Evolutionary conservation across 2,113 vertebrate species (phyloP).

Genomic region (Thalassarche chlororhynchos): DNA sequence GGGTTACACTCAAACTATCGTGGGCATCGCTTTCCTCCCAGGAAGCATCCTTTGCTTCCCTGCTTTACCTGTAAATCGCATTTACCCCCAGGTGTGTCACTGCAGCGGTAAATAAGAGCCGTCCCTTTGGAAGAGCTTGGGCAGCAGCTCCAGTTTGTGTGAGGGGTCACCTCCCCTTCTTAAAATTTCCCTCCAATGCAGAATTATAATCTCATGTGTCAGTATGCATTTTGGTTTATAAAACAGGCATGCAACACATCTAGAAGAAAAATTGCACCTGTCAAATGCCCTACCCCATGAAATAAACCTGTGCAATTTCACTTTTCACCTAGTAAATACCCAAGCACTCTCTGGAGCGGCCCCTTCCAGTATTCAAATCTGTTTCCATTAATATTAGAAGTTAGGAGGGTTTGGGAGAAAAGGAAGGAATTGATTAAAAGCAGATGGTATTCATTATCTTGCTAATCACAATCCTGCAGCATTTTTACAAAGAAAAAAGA

Average conservation of each 20-base stretch:
- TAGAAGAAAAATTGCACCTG: conserved; percentile 83
- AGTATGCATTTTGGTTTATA: conserved; percentile 73
- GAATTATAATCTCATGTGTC: conserved; percentile 65
- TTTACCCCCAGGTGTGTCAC: neutral
- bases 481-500: conserved; percentile 44
- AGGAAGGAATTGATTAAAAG: conserved; percentile 82
- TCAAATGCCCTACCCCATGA: conserved; percentile 75
- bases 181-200: conserved; percentile 31
- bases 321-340: conserved; percentile 85
- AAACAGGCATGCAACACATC: conserved; percentile 75
- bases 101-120: neutral
- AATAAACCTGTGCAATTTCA: conserved; percentile 80
- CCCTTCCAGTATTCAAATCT: conserved; percentile 79
- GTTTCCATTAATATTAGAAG: conserved; percentile 82
- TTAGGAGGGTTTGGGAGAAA: conserved; percentile 76
- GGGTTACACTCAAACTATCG: neutral
- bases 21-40: neutral
- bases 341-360: conserved; percentile 73
- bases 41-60: neutral
- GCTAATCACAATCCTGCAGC: conserved; percentile 76
- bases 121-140: neutral
- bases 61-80: neutral
- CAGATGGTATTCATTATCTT: conserved; percentile 80
- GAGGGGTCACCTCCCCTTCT: neutral
- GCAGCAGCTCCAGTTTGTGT: neutral